phyloP scores from a whole-genome alignment of 2,888 invertebrate genomes.

The Lasioglossum villosulum region DNA sequence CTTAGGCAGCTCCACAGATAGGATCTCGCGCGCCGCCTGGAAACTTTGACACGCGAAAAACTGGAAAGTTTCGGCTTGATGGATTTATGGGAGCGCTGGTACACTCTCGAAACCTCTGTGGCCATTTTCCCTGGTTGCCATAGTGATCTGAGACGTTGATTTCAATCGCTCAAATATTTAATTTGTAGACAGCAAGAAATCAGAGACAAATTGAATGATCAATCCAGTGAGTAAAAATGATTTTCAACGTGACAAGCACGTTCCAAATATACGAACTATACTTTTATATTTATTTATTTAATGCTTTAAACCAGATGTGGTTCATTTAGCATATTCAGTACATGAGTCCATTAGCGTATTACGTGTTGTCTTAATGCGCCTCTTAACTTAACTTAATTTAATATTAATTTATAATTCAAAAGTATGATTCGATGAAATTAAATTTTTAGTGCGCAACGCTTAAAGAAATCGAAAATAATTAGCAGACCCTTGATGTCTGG shows the following conservation, averaged over 20 bases:
- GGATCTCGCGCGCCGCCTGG: conserved; percentile 26
- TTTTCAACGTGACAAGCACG: background rate
- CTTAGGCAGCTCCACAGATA: conserved; percentile 55
- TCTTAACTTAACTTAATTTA: too few species aligned
- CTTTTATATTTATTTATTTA: too few species aligned
- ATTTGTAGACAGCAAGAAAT: background rate
- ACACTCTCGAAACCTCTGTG: conserved; percentile 14
- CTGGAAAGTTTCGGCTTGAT: conserved; percentile 34
- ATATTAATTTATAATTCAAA: too few species aligned
- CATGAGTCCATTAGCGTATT: too few species aligned
- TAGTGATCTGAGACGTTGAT: background rate
- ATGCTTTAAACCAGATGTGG: too few species aligned
- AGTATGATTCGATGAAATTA: too few species aligned
- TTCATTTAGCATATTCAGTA: too few species aligned
- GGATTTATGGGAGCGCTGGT: conserved; percentile 41
- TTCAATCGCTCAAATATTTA: background rate
- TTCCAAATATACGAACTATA: too few species aligned
- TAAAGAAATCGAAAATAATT: too few species aligned
- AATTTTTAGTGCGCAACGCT: too few species aligned
- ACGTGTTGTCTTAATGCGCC: too few species aligned
- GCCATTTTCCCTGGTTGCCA: background rate
- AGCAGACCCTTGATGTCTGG: too few species aligned
- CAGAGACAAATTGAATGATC: background rate
- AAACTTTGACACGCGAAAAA: conserved; percentile 43
- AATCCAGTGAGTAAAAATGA: background rate